A percentile compares a stretch with the other conserved stretches of the same genome.
phyloP scores from a whole-genome alignment of 2,888 invertebrate species.

The Dugesia japonica region DNA sequence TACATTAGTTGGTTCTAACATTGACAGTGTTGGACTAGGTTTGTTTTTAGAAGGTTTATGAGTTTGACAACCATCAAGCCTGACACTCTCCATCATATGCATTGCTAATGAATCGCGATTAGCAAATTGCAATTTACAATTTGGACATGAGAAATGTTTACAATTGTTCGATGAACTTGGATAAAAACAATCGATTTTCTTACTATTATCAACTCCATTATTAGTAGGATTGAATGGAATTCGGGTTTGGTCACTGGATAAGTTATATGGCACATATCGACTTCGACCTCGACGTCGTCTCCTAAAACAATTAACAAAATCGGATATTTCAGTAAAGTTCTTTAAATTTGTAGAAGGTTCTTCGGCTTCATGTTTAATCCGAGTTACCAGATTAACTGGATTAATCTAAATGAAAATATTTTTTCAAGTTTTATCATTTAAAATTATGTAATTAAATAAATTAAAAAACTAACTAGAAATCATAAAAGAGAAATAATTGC shows the following conservation, averaged over 20 bases:
- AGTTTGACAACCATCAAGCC: constrained; percentile 26
- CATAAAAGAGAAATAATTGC: too few species aligned
- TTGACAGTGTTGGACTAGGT: constrained; percentile 22
- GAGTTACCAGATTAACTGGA: background rate
- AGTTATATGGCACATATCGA: constrained; percentile 26
- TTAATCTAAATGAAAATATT: background rate
- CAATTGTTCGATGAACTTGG: constrained; percentile 13
- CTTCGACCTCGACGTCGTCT: constrained; percentile 28
- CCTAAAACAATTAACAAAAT: constrained; percentile 20
- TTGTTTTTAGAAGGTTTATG: background rate
- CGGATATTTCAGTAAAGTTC: constrained; percentile 7
- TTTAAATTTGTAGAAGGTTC: background rate
- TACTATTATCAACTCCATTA: constrained; percentile 15
- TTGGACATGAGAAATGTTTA: constrained; percentile 39
- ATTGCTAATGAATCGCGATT: constrained; percentile 43
- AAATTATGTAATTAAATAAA: too few species aligned
- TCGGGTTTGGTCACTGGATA: background rate
- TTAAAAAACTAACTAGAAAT: too few species aligned
- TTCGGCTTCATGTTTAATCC: constrained; percentile 5
- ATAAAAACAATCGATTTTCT: constrained; percentile 4
- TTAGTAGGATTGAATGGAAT: background rate
- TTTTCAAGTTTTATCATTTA: background rate
- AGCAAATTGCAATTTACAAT: constrained; percentile 40
- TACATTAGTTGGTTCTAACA: constrained; percentile 12
- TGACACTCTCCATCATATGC: constrained; percentile 41